A percentile compares a stretch with the other conserved stretches of the same genome.
phyloP scores from a whole-genome alignment of 2,797 vertebrate genomes.

The Semaprochilodus insignis region DNA sequence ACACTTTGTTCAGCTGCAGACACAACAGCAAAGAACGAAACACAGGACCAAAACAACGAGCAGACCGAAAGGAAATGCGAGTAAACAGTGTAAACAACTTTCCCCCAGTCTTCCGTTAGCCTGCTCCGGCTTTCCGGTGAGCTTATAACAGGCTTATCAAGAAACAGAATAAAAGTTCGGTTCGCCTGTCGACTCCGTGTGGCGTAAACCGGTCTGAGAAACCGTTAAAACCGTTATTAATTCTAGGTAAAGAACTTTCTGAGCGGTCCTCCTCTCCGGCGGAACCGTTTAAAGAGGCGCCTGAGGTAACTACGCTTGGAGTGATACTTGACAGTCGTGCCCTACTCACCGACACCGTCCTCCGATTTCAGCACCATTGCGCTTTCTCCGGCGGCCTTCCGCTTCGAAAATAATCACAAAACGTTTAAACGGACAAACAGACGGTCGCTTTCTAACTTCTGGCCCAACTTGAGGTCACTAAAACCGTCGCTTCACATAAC shows the following conservation, averaged over 20 bases:
- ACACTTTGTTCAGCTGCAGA: neutral
- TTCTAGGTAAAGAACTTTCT: too few relatives aligned
- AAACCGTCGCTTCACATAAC: neutral
- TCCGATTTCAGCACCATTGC: slow-evolving; percentile 84
- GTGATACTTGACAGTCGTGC: slow-evolving; percentile 1
- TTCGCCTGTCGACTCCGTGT: neutral
- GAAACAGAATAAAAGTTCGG: neutral
- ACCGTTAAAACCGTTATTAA: neutral
- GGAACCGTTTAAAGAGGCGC: neutral
- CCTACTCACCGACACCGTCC: slow-evolving; percentile 82
- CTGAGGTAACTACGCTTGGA: neutral
- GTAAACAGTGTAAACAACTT: neutral
- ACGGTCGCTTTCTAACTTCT: slow-evolving; percentile 6
- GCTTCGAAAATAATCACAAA: slow-evolving; percentile 1
- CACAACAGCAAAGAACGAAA: neutral
- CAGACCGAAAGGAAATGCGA: too few relatives aligned
- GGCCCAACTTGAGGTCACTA: slow-evolving; percentile 6
- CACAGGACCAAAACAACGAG: neutral
- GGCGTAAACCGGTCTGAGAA: neutral
- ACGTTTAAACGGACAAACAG: neutral
- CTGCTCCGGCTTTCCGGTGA: neutral
- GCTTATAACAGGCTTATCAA: neutral
- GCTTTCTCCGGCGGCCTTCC: slow-evolving; percentile 13
- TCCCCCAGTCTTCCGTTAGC: neutral
- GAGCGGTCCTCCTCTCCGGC: neutral